A percentile compares a stretch with the other conserved stretches of the same genome.
Evolutionary conservation across 2,888 invertebrate species (phyloP).

Genomic region (Calliopum simillimum): DNA sequence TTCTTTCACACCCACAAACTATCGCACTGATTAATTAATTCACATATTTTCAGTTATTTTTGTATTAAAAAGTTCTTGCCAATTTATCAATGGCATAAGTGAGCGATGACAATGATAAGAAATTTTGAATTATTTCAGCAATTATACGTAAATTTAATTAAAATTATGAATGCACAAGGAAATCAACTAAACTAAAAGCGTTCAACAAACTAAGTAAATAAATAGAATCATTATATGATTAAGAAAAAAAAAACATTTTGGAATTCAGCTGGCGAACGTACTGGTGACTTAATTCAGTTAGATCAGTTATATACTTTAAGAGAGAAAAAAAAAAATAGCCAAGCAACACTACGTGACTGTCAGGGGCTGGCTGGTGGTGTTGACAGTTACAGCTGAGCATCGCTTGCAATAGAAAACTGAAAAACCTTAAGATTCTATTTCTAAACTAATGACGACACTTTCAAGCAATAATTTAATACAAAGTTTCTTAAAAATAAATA

Average conservation of each 20-base stretch:
- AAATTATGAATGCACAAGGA: too few species aligned
- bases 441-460: conserved; percentile 33
- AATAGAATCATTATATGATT: background rate
- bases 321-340: background rate
- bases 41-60: too few species aligned
- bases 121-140: too few species aligned
- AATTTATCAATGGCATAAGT: too few species aligned
- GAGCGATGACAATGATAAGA: too few species aligned
- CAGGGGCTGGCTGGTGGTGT: too few species aligned
- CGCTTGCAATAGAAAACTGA: conserved; percentile 7
- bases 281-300: background rate
- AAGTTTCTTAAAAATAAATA: too few species aligned
- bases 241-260: background rate
- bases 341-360: conserved; percentile 29
- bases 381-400: background rate
- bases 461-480: conserved; percentile 10
- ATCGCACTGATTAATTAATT: too few species aligned
- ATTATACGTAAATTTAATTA: too few species aligned
- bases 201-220: background rate
- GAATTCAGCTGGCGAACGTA: background rate
- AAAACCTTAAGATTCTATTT: conserved; percentile 36
- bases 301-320: background rate
- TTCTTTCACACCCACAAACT: too few species aligned
- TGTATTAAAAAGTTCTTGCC: too few species aligned
- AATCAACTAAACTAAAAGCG: background rate